Evolutionary conservation across 2,797 vertebrate species (phyloP), one percentile per base, ranked within the genome.

Genomic region (Xiphophorus birchmanni): DNA sequence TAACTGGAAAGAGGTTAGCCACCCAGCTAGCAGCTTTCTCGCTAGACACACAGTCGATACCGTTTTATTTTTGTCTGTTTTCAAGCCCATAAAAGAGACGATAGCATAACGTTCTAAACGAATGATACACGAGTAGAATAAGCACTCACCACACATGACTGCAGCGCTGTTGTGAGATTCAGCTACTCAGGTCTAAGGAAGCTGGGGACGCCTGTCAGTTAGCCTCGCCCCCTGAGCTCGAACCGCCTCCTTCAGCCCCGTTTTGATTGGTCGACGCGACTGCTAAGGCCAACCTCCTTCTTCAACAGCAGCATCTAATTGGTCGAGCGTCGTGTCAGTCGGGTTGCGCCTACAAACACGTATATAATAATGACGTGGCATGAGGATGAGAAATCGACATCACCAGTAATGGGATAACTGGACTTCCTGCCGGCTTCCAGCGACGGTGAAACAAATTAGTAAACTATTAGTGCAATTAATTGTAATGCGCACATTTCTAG

Each of bases 71-170:
- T 5, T 0, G 1, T 67, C 35, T 18, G 29, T 0, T 21, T 12
- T 42, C 7, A 48, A 3, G 5, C 48, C 7, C 40, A 42, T 5
- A 71, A 50, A 32, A 44, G 0, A 7, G 0, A 0, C 0, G 50
- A 50, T 6, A 32, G 6, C 0, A 4, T 1, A 78, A 1, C 3
- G 58, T 47, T 4, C 5, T 0, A 5, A 4, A 1, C 26, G 18
- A 58, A 69, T 35, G 3, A 23, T 10, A 69, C 4, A 48, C 2
- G n/a, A 0, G 58, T 73, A 71, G 45, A 26, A 42, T 45, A 32
- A 21, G 7, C 48, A 96, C 96, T 96, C 89, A 96, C 96, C 96
- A 94, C 96, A 96, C 96, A 96, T 96, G 94, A 89, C 90, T 94
- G 23, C 92, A 48, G 77, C 71, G 82, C 42, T 42, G 83, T 54